Evolutionary conservation across 2,888 invertebrate genomes (phyloP), one percentile per base, ranked within the genome.

Genomic region (Melipona beecheii): DNA sequence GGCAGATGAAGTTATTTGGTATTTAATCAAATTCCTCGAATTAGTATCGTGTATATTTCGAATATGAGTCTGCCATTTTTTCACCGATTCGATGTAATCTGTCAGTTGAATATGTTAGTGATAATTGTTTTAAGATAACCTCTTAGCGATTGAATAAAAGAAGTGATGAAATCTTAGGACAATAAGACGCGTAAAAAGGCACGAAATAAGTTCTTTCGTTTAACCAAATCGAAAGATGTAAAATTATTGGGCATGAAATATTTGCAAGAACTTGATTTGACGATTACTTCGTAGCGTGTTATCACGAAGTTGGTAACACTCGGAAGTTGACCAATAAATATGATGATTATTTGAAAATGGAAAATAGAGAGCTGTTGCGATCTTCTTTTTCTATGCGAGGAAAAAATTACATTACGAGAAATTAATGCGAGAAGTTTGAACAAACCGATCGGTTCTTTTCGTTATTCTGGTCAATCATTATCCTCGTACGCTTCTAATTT

Each of bases 1-100:
- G 65, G 65, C 54, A 66, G 54, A 65, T 56, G 66, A 65, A 78
- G 81, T 88, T 84, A 73, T 84, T 81, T 78, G 56, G 78, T 17
- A 27, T 56, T 43, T 31, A 31, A 36, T 6, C 58, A 49, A 13
- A 27, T 49, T 75, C 49, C 21, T 49, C 21, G 66, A 56, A 19
- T 62, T 56, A 36, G 52, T 19, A n/a, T 49, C 27, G 13, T 24
- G 21, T 24, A 27, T 13, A n/a, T 24, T 52, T 69, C 3, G 21
- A 52, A 17, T 17, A 54, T 2, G n/a, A 36, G 43, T 75, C 54
- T 54, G 43, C 65, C 54, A 65, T 75, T 43, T 65, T 50, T 60
- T 43, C n/a, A 24, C n/a, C 27, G 13, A 49, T 17, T 62, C 49
- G 60, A 43, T 58, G 6, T 43, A 43, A 21, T 49, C 9, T 58